Conservation (phyloP, 2,113 vertebrate species). For the Hiodon tergisus region DNA sequence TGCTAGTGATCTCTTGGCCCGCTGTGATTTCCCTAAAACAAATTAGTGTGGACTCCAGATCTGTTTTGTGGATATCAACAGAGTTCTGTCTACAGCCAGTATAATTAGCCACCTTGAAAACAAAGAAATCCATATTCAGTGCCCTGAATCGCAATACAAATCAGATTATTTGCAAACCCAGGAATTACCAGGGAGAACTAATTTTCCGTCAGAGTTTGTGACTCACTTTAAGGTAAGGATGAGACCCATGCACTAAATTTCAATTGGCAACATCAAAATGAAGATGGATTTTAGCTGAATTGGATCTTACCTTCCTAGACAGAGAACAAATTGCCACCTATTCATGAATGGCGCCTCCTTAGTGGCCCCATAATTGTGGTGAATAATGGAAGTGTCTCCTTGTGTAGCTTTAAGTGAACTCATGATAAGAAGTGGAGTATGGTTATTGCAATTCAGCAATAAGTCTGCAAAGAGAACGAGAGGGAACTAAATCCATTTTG, state of each 20-base stretch:
- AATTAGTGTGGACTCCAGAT: not conserved
- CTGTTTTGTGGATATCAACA: not conserved
- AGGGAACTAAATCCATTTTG: not conserved
- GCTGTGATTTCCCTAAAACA: not conserved
- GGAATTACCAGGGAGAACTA: not conserved
- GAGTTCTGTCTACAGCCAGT: not conserved
- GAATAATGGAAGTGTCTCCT: slow-evolving; percentile 29
- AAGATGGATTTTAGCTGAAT: slow-evolving; percentile 25
- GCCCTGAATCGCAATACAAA: not conserved
- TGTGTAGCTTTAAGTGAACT: slow-evolving; percentile 11
- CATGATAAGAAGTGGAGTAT: not conserved
- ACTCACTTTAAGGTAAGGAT: not conserved
- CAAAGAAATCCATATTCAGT: not conserved
- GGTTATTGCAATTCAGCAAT: slow-evolving; percentile 7
- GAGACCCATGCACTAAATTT: slow-evolving; percentile 14
- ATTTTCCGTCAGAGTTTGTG: not conserved
- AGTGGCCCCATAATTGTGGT: slow-evolving; percentile 25
- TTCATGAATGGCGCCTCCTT: slow-evolving; percentile 14
- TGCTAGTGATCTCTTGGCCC: too few species aligned
- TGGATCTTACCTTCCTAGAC: slow-evolving; percentile 20
- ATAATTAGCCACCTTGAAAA: not conserved
- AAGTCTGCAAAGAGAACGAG: not conserved
- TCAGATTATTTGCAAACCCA: too few species aligned
- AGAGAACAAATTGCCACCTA: slow-evolving; percentile 27
- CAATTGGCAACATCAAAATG: slow-evolving; percentile 25